phyloP scores from a whole-genome alignment of 2,113 vertebrate genomes.

The Tor tambroides region DNA sequence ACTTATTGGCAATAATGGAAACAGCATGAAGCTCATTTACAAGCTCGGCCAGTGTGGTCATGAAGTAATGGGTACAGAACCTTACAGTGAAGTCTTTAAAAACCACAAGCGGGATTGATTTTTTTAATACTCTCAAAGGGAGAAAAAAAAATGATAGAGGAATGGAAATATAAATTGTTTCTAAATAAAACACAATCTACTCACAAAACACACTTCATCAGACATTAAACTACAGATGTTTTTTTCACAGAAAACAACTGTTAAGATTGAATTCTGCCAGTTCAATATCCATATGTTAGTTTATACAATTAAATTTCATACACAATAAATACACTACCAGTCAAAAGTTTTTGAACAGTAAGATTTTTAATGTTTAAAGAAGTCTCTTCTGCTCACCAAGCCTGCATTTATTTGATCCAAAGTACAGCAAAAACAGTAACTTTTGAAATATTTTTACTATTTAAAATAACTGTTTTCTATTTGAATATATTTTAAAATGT shows the following conservation, averaged over 20 bases:
- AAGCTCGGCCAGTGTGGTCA: constrained; percentile 53
- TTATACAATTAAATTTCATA: not conserved
- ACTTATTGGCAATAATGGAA: constrained; percentile 63
- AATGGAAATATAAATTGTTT: constrained; percentile 60
- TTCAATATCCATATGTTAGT: not conserved
- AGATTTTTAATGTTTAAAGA: too few relatives aligned
- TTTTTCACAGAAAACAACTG: constrained; percentile 45
- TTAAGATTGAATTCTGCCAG: not conserved
- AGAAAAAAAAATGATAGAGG: constrained; percentile 47
- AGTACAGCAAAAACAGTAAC: too few relatives aligned
- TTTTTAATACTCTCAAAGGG: constrained; percentile 13
- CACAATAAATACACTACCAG: too few relatives aligned
- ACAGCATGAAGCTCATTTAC: constrained; percentile 59
- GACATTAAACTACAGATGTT: constrained; percentile 42
- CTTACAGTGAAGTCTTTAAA: constrained; percentile 41
- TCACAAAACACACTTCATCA: constrained; percentile 44
- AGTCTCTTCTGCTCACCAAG: too few relatives aligned
- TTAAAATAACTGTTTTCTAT: too few relatives aligned
- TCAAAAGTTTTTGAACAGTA: too few relatives aligned
- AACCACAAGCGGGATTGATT: constrained; percentile 59
- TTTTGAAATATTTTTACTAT: too few relatives aligned
- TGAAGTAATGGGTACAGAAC: constrained; percentile 69
- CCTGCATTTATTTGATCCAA: too few relatives aligned
- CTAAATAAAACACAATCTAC: constrained; percentile 43
- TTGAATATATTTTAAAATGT: too few relatives aligned